A percentile compares a stretch with the other conserved stretches of the same genome.
phyloP scores from a whole-genome alignment of 2,113 vertebrate species.

The Salvelinus namaycush region DNA sequence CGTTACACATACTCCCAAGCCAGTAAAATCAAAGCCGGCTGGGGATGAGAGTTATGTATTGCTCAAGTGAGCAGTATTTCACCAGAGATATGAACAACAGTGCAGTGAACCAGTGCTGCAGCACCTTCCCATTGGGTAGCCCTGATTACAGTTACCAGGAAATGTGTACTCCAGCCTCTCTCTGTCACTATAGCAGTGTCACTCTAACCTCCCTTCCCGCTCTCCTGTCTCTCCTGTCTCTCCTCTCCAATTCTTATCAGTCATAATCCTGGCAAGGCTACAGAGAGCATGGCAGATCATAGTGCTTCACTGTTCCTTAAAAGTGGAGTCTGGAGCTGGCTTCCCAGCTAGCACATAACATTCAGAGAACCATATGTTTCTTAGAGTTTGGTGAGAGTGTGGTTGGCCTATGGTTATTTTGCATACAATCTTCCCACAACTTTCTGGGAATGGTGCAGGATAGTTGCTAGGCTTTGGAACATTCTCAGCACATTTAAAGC shows the following conservation, averaged over 20 bases:
- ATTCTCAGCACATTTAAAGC: too few species aligned
- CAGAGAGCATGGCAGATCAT: slow-evolving; percentile 49
- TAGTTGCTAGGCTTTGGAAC: too few species aligned
- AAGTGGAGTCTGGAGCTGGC: not conserved
- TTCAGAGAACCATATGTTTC: too few species aligned
- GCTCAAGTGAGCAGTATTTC: slow-evolving; percentile 1
- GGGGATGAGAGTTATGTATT: not conserved
- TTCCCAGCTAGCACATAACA: not conserved
- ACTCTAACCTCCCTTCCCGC: not conserved
- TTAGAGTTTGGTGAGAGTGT: too few species aligned
- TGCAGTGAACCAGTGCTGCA: not conserved
- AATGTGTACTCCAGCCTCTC: slow-evolving; percentile 19
- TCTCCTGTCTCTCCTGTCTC: slow-evolving; percentile 20
- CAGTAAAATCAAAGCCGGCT: slow-evolving; percentile 30
- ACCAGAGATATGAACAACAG: slow-evolving; percentile 17
- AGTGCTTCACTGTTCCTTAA: slow-evolving; percentile 24
- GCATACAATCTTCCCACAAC: too few species aligned
- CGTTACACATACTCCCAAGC: slow-evolving; percentile 13
- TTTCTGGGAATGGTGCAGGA: too few species aligned
- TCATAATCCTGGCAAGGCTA: slow-evolving; percentile 35
- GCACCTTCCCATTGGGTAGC: slow-evolving; percentile 6
- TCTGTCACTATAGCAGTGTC: slow-evolving; percentile 29
- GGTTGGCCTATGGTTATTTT: too few species aligned
- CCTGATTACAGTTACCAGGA: slow-evolving; percentile 1
- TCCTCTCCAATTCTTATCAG: slow-evolving; percentile 24